Evolutionary conservation across 1,140 invertebrate species (phyloP).

Genomic region (Leguminivora glycinivorella): DNA sequence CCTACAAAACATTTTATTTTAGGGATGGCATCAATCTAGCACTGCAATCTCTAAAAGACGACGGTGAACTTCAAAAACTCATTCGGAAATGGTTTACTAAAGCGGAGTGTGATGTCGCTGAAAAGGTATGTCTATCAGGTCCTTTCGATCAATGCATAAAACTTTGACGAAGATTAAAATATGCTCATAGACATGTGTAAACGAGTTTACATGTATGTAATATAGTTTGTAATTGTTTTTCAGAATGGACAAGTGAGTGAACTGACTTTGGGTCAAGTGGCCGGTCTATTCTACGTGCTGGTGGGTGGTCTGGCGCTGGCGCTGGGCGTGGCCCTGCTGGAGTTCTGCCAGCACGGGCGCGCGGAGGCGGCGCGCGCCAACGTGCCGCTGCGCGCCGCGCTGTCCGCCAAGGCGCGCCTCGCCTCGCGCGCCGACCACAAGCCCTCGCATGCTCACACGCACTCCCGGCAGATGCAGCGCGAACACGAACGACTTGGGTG

Average conservation of each 20-base stretch:
- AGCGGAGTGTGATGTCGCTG: constrained; percentile 46
- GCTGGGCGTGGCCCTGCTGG: constrained; percentile 92
- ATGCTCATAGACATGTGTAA: no score
- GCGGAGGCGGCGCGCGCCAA: constrained; percentile 89
- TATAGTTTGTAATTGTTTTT: not conserved
- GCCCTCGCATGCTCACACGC: constrained; percentile 81
- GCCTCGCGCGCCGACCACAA: constrained; percentile 86
- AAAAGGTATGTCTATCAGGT: constrained; percentile 33
- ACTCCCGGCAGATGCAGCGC: constrained; percentile 61
- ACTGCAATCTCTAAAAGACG: constrained; percentile 94
- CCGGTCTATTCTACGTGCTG: constrained; percentile 99
- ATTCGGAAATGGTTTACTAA: constrained; percentile 91
- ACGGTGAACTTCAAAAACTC: constrained; percentile 93
- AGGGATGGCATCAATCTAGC: constrained; percentile 95
- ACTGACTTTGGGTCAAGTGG: constrained; percentile 97
- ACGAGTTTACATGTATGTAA: not conserved
- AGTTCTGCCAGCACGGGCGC: constrained; percentile 95
- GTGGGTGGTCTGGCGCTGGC: constrained; percentile 95
- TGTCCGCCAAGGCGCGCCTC: constrained; percentile 92
- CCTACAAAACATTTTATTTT: constrained; percentile 52
- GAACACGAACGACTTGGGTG: constrained; percentile 67
- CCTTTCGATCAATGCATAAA: not conserved
- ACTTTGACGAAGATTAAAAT: not conserved
- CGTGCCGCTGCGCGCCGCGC: constrained; percentile 89
- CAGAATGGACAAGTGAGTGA: constrained; percentile 77